A percentile compares a stretch with the other conserved stretches of the same genome.
phyloP scores from a whole-genome alignment of 1,140 invertebrate species.

The Papilio polyxenes region DNA sequence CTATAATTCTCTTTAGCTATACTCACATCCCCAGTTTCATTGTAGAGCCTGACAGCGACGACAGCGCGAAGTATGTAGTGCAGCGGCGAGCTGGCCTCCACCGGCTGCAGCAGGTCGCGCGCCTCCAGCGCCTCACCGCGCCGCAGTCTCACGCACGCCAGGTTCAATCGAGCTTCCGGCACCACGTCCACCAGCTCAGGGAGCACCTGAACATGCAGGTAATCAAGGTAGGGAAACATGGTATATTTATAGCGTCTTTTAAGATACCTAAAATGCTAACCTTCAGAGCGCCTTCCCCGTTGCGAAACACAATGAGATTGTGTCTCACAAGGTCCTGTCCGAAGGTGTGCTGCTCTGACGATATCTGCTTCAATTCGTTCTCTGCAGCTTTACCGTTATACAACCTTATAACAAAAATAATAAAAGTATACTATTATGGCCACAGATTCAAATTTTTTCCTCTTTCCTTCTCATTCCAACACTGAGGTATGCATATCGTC shows the following conservation, averaged over 20 bases:
- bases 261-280: slow-evolving; percentile 53
- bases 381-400: slow-evolving; percentile 98
- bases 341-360: slow-evolving; percentile 90
- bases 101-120: slow-evolving; percentile 93
- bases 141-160: slow-evolving; percentile 97
- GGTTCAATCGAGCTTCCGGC: slow-evolving; percentile 96
- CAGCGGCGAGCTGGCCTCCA: slow-evolving; percentile 95
- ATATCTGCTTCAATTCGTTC: slow-evolving; percentile 89
- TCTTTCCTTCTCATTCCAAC: no score
- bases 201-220: slow-evolving; percentile 83
- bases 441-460: not conserved
- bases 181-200: slow-evolving; percentile 96
- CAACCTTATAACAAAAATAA: slow-evolving; percentile 81
- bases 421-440: not conserved
- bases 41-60: slow-evolving; percentile 95
- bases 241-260: no score
- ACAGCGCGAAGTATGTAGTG: slow-evolving; percentile 99
- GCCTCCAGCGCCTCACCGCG: slow-evolving; percentile 96
- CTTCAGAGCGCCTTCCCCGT: slow-evolving; percentile 95
- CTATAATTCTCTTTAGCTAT: not conserved
- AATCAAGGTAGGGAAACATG: no score
- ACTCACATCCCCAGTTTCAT: slow-evolving; percentile 93
- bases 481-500: no score
- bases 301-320: slow-evolving; percentile 97
- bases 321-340: slow-evolving; percentile 96